Evolutionary conservation across 2,113 vertebrate genomes (phyloP).

Genomic region (Elephantulus edwardii): DNA sequence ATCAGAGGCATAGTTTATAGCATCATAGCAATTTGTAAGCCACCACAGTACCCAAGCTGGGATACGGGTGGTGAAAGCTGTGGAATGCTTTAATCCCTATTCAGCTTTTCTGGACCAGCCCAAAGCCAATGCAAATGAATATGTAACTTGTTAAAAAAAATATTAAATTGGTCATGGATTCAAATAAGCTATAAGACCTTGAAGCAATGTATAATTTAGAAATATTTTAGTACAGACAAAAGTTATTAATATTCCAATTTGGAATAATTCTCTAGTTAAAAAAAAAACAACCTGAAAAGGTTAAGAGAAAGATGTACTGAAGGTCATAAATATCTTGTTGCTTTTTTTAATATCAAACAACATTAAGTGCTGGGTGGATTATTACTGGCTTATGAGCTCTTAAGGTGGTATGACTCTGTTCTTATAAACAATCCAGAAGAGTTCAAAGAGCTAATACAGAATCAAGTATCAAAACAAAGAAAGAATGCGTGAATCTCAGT

Average conservation of each 20-base stretch:
- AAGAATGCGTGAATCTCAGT: background rate
- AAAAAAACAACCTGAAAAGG: background rate
- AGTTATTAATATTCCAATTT: background rate
- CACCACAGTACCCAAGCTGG: background rate
- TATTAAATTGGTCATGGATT: background rate
- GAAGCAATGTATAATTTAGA: conserved; percentile 9
- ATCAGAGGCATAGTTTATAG: no score
- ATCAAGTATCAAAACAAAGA: conserved; percentile 2
- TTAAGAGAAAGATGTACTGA: background rate
- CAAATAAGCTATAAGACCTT: background rate
- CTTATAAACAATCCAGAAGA: background rate
- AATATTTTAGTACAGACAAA: background rate
- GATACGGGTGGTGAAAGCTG: background rate
- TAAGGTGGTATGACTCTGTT: background rate
- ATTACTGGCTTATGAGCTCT: background rate
- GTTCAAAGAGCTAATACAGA: background rate
- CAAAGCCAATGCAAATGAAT: background rate
- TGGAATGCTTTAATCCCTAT: background rate
- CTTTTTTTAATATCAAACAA: background rate
- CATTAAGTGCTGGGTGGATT: background rate
- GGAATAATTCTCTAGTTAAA: background rate
- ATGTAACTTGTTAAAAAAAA: background rate
- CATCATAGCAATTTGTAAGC: no score
- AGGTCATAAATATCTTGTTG: background rate
- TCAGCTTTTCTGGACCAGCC: background rate